phyloP scores from a whole-genome alignment of 2,113 vertebrate genomes.

The Triplophysa dalaica region DNA sequence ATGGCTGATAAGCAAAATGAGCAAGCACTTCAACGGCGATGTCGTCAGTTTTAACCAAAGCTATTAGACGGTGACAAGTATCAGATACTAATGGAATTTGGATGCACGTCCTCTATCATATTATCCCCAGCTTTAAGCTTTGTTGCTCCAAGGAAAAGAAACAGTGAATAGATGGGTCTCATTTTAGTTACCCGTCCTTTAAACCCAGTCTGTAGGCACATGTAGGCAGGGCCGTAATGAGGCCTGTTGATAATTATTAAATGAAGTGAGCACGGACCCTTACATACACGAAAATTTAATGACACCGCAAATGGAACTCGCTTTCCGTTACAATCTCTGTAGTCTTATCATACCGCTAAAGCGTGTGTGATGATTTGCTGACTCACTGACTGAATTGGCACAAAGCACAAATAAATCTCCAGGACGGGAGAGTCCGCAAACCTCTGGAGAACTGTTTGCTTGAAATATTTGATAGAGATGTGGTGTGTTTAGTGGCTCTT shows the following conservation, averaged over 20 bases:
- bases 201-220: conserved; percentile 45
- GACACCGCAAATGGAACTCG: conserved; percentile 65
- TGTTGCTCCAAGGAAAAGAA: conserved; percentile 43
- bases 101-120: conserved; percentile 51
- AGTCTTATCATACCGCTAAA: conserved; percentile 64
- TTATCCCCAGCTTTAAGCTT: conserved; percentile 18
- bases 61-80: conserved; percentile 64
- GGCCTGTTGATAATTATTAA: conserved; percentile 66
- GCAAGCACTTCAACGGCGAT: conserved; percentile 61
- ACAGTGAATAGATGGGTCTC: conserved; percentile 53
- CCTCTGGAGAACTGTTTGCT: conserved; percentile 18
- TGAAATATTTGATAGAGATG: conserved; percentile 46
- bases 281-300: conserved; percentile 64
- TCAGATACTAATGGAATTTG: conserved; percentile 66
- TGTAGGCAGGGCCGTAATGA: conserved; percentile 55
- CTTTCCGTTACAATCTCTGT: conserved; percentile 59
- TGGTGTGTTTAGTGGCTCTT: conserved; percentile 28
- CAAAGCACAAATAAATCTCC: conserved; percentile 40
- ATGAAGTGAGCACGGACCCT: conserved; percentile 67
- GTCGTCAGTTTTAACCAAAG: conserved; percentile 65
- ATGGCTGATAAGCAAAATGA: conserved; percentile 62
- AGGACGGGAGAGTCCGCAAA: conserved; percentile 28
- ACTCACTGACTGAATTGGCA: conserved; percentile 53
- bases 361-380: conserved; percentile 48
- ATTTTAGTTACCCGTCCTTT: conserved; percentile 34